These are phyloP conservation scores for Benthosema pterotum DNA, from an alignment of 2,797 vertebrate genomes.

Conservation along the genomic window DNA sequence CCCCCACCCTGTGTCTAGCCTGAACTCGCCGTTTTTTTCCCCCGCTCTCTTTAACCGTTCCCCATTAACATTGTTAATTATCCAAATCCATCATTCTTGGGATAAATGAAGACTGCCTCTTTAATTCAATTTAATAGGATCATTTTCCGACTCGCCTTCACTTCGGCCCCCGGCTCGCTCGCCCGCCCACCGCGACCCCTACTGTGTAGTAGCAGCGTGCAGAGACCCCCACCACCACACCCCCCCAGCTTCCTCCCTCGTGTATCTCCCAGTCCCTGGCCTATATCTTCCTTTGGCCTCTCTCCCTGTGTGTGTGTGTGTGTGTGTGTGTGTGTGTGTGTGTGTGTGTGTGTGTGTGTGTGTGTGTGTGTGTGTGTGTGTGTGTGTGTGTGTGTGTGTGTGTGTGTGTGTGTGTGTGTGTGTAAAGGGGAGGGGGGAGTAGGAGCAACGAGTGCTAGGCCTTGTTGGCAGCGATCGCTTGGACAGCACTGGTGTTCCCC, in stretches of 20 bases:
- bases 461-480: constrained; percentile 64
- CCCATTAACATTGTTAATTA: constrained; percentile 85
- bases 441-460: constrained; percentile 41
- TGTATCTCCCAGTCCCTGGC: constrained; percentile 60
- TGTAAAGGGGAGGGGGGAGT: constrained; percentile 43
- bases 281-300: constrained; percentile 54
- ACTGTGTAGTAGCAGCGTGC: too few relatives aligned
- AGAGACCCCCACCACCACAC: constrained; percentile 60
- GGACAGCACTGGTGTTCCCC: constrained; percentile 70
- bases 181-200: constrained; percentile 55
- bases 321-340: constrained; percentile 24
- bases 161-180: constrained; percentile 76
- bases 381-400: constrained; percentile 31
- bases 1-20: not conserved
- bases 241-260: constrained; percentile 22
- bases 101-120: constrained; percentile 86
- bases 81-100: constrained; percentile 85
- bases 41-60: constrained; percentile 77
- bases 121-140: constrained; percentile 88
- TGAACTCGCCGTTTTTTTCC: constrained; percentile 50
- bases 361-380: constrained; percentile 19
- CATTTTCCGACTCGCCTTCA: constrained; percentile 82
- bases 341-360: constrained; percentile 28
- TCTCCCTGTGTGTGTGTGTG: constrained; percentile 34
- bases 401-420: constrained; percentile 16